phyloP scores from a whole-genome alignment of 2,113 vertebrate genomes.

The Typhlomys cinereus region DNA sequence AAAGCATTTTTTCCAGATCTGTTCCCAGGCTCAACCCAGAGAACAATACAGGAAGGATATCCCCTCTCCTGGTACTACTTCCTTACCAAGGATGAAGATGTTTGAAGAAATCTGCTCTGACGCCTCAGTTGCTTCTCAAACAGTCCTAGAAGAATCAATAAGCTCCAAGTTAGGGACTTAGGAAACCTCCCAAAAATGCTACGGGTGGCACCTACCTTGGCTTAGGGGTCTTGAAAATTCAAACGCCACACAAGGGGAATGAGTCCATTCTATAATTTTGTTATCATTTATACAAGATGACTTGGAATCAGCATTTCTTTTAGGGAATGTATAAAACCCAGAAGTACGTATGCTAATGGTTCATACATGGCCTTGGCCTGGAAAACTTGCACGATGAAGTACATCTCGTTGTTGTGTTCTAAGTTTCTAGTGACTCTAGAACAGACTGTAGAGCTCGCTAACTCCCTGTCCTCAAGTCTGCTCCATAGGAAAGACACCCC shows the following conservation, averaged over 20 bases:
- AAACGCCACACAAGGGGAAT: not conserved
- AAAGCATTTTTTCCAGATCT: not conserved
- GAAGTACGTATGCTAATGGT: not conserved
- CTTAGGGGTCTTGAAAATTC: not conserved
- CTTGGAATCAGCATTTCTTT: not conserved
- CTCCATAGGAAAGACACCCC: too few species aligned
- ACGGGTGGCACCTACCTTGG: not conserved
- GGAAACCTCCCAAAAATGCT: conserved; percentile 33
- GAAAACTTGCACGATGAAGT: not conserved
- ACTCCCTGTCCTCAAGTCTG: too few species aligned
- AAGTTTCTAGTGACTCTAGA: too few species aligned
- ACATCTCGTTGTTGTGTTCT: too few species aligned
- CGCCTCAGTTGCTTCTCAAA: conserved; percentile 59
- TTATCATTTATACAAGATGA: not conserved
- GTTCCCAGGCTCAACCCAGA: not conserved
- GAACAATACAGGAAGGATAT: too few species aligned
- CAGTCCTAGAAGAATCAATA: conserved; percentile 57
- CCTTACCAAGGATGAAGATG: conserved; percentile 50
- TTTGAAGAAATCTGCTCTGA: conserved; percentile 46
- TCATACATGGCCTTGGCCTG: not conserved
- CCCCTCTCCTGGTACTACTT: not conserved
- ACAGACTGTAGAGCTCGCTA: too few species aligned
- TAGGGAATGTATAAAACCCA: not conserved
- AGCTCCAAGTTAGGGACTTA: too few species aligned
- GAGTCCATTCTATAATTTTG: not conserved